Evolutionary conservation across 1,140 invertebrate genomes (phyloP).

Genomic region (Probaryconus sp.): DNA sequence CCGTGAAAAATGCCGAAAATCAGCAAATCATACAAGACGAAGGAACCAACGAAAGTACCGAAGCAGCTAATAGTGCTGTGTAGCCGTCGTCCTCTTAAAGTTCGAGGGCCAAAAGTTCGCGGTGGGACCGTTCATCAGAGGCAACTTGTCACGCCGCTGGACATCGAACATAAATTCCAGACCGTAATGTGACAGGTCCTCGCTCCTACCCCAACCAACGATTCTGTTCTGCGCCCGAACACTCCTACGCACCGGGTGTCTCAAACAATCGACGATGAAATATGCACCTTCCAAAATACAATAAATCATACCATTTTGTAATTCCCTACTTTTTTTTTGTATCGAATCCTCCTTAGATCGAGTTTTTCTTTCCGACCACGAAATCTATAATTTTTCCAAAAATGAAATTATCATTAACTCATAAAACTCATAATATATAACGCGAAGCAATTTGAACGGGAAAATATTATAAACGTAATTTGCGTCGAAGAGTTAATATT

Average conservation of each 20-base stretch:
- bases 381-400: too few species aligned
- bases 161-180: conserved; percentile 78
- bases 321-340: conserved; percentile 52
- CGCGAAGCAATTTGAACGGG: too few species aligned
- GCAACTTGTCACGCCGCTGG: conserved; percentile 79
- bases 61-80: too few species aligned
- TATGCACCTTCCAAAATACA: conserved; percentile 34
- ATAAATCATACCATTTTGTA: conserved; percentile 49
- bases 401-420: too few species aligned
- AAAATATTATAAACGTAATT: too few species aligned
- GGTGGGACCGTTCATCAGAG: conserved; percentile 77
- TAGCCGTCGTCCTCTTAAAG: conserved; percentile 31
- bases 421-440: too few species aligned
- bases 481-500: too few species aligned
- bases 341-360: too few species aligned
- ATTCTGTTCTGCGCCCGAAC: conserved; percentile 62
- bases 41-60: conserved; percentile 34
- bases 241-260: conserved; percentile 71
- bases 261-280: conserved; percentile 55
- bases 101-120: conserved; percentile 76
- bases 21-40: conserved; percentile 32
- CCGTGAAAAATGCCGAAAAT: conserved; percentile 45
- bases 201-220: conserved; percentile 68
- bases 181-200: conserved; percentile 78
- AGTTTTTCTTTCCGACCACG: too few species aligned